These are phyloP conservation scores for Kryptolebias ocellatus DNA, from an alignment of 2,797 vertebrate genomes.

Conservation along the genomic window DNA sequence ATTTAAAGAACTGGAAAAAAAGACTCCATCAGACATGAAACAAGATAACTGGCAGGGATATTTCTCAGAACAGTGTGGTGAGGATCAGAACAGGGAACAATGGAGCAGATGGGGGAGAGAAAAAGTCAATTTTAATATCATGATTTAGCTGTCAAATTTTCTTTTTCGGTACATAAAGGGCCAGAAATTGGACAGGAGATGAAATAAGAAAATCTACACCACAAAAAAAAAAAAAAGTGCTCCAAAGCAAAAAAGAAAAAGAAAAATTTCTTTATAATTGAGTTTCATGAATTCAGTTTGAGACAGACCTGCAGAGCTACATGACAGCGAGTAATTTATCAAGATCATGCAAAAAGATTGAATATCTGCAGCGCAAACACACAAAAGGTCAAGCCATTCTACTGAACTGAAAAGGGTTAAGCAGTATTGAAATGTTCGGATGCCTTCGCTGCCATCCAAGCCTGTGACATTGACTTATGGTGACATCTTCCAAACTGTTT, in stretches of 20 bases:
- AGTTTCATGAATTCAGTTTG: slow-evolving; percentile 17
- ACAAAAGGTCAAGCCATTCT: slow-evolving; percentile 13
- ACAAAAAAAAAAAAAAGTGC: slow-evolving; percentile 7
- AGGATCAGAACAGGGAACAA: slow-evolving; percentile 24
- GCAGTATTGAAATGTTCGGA: slow-evolving; percentile 68
- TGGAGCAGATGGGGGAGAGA: slow-evolving; percentile 15
- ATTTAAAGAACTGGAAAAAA: slow-evolving; percentile 10
- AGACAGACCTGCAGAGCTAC: slow-evolving; percentile 13
- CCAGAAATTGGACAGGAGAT: not conserved
- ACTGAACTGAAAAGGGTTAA: slow-evolving; percentile 47
- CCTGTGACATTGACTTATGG: slow-evolving; percentile 76
- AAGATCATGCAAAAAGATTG: slow-evolving; percentile 16
- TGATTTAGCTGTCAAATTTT: slow-evolving; percentile 24
- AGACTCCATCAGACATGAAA: slow-evolving; percentile 23
- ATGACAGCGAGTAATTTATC: slow-evolving; percentile 36
- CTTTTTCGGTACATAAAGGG: slow-evolving; percentile 7
- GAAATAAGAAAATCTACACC: slow-evolving; percentile 5
- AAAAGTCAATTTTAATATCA: slow-evolving; percentile 32
- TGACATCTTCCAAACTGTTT: slow-evolving; percentile 66
- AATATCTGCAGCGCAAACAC: slow-evolving; percentile 24
- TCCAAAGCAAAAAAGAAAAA: not conserved
- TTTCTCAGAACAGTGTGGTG: slow-evolving; percentile 25
- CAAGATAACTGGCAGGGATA: slow-evolving; percentile 31
- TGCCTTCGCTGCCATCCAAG: slow-evolving; percentile 44
- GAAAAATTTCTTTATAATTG: slow-evolving; percentile 1